Percentiles rank a stretch among this genome's conserved stretches.
Evolutionary conservation across 2,797 vertebrate genomes (phyloP).

Genomic region (Mormyrops boulengeri): DNA sequence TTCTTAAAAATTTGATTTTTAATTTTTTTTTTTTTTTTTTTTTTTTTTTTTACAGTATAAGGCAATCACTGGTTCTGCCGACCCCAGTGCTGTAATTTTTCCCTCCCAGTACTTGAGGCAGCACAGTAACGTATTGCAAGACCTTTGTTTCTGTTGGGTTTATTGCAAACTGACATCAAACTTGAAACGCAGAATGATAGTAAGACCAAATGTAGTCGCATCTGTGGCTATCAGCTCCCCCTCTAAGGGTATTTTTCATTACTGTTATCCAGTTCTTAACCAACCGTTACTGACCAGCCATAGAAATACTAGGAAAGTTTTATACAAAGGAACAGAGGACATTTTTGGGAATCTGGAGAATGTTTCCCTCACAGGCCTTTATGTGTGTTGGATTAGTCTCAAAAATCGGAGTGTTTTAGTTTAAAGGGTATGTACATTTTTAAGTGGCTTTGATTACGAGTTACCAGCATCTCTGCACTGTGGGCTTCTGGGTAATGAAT

Average conservation of each 20-base stretch:
- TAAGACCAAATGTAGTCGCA: neutral
- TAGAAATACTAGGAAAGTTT: neutral
- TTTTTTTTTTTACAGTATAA: neutral
- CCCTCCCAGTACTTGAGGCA: neutral
- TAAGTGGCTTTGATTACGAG: neutral
- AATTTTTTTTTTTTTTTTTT: neutral
- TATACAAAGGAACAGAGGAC: neutral
- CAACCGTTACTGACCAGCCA: neutral
- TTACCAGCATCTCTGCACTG: neutral
- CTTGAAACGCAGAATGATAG: neutral
- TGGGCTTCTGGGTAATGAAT: neutral
- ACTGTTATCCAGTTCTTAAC: neutral
- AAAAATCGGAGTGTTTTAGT: neutral
- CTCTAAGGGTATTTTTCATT: neutral
- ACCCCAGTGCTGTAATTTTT: neutral
- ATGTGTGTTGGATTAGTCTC: neutral
- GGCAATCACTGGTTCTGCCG: neutral
- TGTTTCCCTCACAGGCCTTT: constrained; percentile 20
- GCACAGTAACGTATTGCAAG: neutral
- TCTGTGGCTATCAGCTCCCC: neutral
- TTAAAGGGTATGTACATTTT: neutral
- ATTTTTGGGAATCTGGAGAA: neutral
- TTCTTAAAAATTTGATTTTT: neutral
- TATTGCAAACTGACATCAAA: constrained; percentile 10
- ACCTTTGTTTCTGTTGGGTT: neutral